Percentiles rank a stretch among this genome's conserved stretches.
Conservation (phyloP, 37 sponge, comb jelly and placozoan genomes). For the Spongia lamella region DNA sequence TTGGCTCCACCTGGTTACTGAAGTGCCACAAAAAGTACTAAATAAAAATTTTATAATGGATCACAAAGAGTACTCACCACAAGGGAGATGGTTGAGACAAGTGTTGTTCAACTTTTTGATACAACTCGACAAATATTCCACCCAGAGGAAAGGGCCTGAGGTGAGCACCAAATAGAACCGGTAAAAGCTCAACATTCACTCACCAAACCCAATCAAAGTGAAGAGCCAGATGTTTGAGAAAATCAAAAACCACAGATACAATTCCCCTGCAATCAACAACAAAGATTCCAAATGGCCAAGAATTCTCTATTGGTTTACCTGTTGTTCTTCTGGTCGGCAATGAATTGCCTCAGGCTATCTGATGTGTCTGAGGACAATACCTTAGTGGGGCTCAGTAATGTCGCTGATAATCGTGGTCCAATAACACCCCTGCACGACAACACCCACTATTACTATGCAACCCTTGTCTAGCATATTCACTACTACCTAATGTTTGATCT, state of each 20-base stretch:
- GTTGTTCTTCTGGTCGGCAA: conserved; percentile 29
- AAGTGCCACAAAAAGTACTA: too few species aligned
- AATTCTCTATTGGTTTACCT: conserved; percentile 6
- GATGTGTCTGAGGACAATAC: neutral
- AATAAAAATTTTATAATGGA: too few species aligned
- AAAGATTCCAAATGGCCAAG: too few species aligned
- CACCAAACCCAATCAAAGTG: conserved; percentile 59
- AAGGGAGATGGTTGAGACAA: too few species aligned
- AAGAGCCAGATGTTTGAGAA: conserved; percentile 26
- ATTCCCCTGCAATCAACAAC: conserved; percentile 27
- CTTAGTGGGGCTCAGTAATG: too few species aligned
- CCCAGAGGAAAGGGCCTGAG: neutral
- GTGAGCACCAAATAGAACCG: neutral
- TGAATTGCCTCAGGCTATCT: conserved; percentile 18
- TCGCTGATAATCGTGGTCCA: too few species aligned
- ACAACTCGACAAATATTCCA: neutral
- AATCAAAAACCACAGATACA: conserved; percentile 37
- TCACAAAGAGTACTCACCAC: too few species aligned
- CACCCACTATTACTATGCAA: too few species aligned
- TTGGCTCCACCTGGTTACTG: too few species aligned
- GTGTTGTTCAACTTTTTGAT: neutral
- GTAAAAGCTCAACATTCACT: neutral
- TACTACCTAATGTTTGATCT: too few species aligned
- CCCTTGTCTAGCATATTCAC: too few species aligned
- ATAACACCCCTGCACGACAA: too few species aligned